Base-by-base conservation (phyloP, 2,113 vertebrate species). In the Cettia cetti region DNA sequence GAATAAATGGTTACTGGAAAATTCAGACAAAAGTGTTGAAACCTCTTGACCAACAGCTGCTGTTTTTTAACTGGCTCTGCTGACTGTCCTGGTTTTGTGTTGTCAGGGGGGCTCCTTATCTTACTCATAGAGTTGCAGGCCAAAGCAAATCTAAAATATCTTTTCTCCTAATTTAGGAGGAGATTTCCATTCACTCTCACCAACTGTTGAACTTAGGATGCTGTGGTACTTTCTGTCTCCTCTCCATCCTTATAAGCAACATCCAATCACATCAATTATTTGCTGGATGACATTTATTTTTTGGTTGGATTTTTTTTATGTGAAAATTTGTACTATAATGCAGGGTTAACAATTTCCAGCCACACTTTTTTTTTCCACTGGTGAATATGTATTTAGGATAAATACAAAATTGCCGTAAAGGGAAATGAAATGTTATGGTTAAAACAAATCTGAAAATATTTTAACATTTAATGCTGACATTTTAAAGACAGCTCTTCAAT, bases 301-400 rank as follows among this genome's bases (percentile, higher is more conserved):
- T 96, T 76, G 27, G 22, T 74, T 82, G 72, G 80, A 18, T 14
- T 57, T 74, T 68, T 59, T 74, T 90, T 79, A 81, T 63, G 66
- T 47, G 70, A 94, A 95, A 90, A 96, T 89, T 96, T 79, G 74
- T 87, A 23, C 74, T 93, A 63, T 92, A 92, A 59, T 15, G 9
- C 42, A 90, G 50, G 68, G 50, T 89, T 83, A 89, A 86, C 33
- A 90, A 77, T 92, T 95, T 94, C 82, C 63, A 93, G 79, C n/a
- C 75, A 70, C 79, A 11, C 63, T 66, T 89, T 78, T 63, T 78
- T 75, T 81, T 59, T 42, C 70, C 68, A 52, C 50, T 74, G 45
- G 37, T 33, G 42, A 96, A 88, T 54, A 42, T n/a, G 1, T 77
- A 88, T 77, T 94, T 95, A 90, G 7, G 42, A 53, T 92, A 94